Base-by-base conservation (phyloP, 1,140 invertebrate genomes). In the Temnothorax nylanderi region DNA sequence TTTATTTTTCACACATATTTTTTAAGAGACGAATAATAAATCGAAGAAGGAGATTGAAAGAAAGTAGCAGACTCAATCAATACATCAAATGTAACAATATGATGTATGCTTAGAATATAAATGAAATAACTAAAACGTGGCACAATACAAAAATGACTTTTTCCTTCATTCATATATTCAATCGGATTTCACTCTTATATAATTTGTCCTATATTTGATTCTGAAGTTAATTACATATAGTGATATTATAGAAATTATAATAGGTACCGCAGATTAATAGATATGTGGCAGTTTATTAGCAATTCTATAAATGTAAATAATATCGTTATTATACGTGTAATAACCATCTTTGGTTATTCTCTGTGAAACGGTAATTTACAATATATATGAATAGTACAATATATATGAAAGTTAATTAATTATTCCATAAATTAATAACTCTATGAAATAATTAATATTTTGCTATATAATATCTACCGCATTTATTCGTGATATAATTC, bases 261-360 rank as follows among this genome's bases (percentile, higher is more conserved):
- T 84, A 1, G 26, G 1, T 26, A 62, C 13, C 51, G n/a, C 69
- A 41, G 41, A 84, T 74, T 54, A 75, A 84, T 75, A 75, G 54
- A 49, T 75, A 72, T 8, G 26, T 60, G 44, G 72, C 69, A 75
- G 26, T 84, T 84, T 75, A 84, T 84, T 84, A 84, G 54, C 44
- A 60, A 84, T 75, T 84, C 69, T 44, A n/a, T 41, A 49, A 60
- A 84, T 62, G 69, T 84, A 84, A 74, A 74, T 84, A 84, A 71
- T 80, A 54, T 74, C 11, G 32, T 75, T 84, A 75, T 62, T 75
- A 34, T 54, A 62, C 8, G n/a, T 37, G 26, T 32, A 74, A 74
- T 74, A 74, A 74, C 51, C 54, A 49, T 58, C 69, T 75, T 60
- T 32, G 11, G 26, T 60, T 74, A 47, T 54, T 32, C 4, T 49